These are phyloP conservation scores for Trichosurus vulpecula DNA, from an alignment of 2,797 vertebrate genomes.

Conservation along the genomic window DNA sequence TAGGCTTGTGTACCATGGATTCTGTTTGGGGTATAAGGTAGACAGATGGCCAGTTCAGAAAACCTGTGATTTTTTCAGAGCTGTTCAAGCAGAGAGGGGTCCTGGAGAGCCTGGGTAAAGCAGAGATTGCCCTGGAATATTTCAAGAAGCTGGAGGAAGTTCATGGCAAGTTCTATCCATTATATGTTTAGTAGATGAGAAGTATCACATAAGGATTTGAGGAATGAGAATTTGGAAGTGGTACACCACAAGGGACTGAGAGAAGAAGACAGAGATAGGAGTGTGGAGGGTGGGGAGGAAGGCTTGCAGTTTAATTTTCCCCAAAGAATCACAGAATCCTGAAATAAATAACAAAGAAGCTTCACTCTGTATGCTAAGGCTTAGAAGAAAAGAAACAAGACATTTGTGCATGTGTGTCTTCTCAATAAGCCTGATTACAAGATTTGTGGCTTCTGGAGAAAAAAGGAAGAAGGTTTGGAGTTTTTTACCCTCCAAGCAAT, in stretches of 20 bases:
- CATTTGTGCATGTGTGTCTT: neutral
- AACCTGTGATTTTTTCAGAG: neutral
- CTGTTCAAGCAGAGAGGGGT: neutral
- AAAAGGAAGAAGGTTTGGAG: neutral
- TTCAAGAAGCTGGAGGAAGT: neutral
- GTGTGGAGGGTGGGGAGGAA: neutral
- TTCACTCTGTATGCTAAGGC: neutral
- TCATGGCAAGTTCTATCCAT: neutral
- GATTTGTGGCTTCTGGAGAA: neutral
- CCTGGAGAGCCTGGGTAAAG: conserved; percentile 1
- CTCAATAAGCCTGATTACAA: neutral
- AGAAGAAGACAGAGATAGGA: neutral
- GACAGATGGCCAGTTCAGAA: neutral
- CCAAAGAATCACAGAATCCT: neutral
- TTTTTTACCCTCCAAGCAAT: conserved; percentile 10
- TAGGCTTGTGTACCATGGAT: neutral
- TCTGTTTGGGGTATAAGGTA: neutral
- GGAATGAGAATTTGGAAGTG: neutral
- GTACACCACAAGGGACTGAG: neutral
- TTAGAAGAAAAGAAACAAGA: neutral
- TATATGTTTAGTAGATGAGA: neutral
- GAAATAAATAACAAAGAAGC: neutral
- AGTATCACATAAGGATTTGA: neutral
- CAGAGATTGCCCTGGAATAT: neutral
- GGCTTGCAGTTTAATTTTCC: neutral